Base-by-base conservation (phyloP, 1,140 invertebrate species). In the Macrobrachium rosenbergii region DNA sequence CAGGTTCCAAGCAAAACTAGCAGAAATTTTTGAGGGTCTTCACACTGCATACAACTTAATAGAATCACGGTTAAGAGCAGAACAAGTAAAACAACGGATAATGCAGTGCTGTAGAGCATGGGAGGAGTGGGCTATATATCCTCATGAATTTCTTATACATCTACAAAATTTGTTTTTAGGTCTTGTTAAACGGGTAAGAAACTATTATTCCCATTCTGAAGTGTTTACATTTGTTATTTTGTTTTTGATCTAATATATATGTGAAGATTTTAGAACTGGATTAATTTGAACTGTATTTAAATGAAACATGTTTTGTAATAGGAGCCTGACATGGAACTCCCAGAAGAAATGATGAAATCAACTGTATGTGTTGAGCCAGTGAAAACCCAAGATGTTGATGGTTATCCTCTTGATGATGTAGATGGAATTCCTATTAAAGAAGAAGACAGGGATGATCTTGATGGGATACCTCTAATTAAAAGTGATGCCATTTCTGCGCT, bases 41-140 rank as follows among this genome's bases (percentile, higher is more conserved):
- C 95, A 96, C 92, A 94, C 94, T 91, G 94, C 95, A 21, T 96
- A 95, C 91, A 94, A 95, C 91, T 94, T 91, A 72, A 95, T 98
- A 91, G 95, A 98, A 90, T 97, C 97, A 89, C 93, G 98, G 87
- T 92, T 99, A 67, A 98, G 98, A 93, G 97, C 97, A 59, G 98
- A 99, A 93, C 98, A 98, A 60, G 99, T 99, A 92, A 98, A 98
- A 93, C 95, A 98, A 90, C 94, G 98, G 87, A 96, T 99, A n/a
- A 96, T 98, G 93, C 94, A 95, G 91, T 96, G 98, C 90, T 96
- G 99, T 91, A 94, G 97, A 91, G 97, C 98, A 3, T 99, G 99
- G 98, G 98, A 99, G 92, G 99, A 99, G 91, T 99, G 98, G 96
- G 95, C 96, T 58, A 95, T 99, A 77, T 99, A 99, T 93, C 96